Conservation (phyloP, 2,888 invertebrate species). For the Spisula subtruncata region DNA sequence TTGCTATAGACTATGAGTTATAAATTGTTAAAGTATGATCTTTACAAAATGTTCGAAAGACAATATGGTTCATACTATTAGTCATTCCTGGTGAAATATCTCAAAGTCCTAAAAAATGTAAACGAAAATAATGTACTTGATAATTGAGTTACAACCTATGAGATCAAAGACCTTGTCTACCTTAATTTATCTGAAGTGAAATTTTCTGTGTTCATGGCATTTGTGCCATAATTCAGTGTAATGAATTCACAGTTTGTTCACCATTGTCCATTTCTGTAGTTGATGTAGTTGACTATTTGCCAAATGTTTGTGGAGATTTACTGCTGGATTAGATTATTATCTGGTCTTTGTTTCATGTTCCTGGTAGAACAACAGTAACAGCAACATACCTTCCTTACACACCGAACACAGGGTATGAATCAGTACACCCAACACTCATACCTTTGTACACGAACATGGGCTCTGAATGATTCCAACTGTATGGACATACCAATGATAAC, state of each 20-base stretch:
- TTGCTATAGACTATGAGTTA: too few species aligned
- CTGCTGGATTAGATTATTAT: conserved; percentile 7
- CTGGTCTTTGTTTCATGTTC: background rate
- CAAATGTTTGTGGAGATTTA: conserved; percentile 18
- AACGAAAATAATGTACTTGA: background rate
- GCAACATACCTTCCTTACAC: too few species aligned
- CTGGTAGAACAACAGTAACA: too few species aligned
- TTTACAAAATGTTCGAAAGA: too few species aligned
- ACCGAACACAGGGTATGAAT: too few species aligned
- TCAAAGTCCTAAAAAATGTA: background rate
- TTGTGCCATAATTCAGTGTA: background rate
- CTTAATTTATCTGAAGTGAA: conserved; percentile 10
- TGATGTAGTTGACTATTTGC: background rate
- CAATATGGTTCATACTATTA: background rate
- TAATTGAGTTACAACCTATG: background rate
- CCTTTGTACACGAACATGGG: too few species aligned
- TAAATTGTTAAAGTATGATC: too few species aligned
- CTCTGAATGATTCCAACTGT: too few species aligned
- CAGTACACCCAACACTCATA: too few species aligned
- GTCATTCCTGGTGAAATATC: background rate
- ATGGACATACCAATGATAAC: too few species aligned
- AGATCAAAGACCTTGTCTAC: conserved; percentile 6
- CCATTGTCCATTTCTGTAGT: conserved; percentile 9
- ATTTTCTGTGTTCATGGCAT: background rate
- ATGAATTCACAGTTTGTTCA: conserved; percentile 1